Percentiles rank a stretch among this genome's conserved stretches.
Conservation (phyloP, 1,140 invertebrate genomes). For the Drosophila erecta region DNA sequence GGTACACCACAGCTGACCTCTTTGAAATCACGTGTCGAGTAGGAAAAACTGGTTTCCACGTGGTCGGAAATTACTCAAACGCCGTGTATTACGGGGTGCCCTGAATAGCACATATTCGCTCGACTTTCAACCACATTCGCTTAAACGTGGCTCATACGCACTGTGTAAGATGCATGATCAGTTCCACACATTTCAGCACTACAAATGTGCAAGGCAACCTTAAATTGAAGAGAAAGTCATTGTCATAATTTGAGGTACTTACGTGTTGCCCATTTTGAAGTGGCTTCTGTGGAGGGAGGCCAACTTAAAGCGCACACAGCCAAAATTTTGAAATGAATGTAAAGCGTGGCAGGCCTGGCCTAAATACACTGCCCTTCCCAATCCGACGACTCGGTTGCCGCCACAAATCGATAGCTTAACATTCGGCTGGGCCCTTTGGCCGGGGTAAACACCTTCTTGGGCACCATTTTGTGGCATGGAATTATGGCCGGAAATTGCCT, state of each 20-base stretch:
- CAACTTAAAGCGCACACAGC: slow-evolving; percentile 27
- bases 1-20: slow-evolving; percentile 1
- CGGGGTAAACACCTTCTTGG: slow-evolving; percentile 46
- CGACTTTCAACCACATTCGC: no score
- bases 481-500: slow-evolving; percentile 61
- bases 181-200: no score
- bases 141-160: slow-evolving; percentile 1
- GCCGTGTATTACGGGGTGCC: no score
- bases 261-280: slow-evolving; percentile 28
- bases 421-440: slow-evolving; percentile 37
- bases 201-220: no score
- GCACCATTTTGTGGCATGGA: slow-evolving; percentile 50
- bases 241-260: slow-evolving; percentile 12
- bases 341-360: slow-evolving; percentile 44
- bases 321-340: slow-evolving; percentile 42
- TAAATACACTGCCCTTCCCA: slow-evolving; percentile 14
- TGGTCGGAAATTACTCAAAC: neutral
- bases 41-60: neutral
- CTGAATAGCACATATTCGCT: no score
- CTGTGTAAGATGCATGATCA: neutral
- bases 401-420: slow-evolving; percentile 50
- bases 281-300: neutral
- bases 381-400: slow-evolving; percentile 2
- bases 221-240: slow-evolving; percentile 6
- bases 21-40: slow-evolving; percentile 4